These are phyloP conservation scores for Corythoichthys haematopterus DNA, from an alignment of 2,113 vertebrate species.

Conservation along the genomic window DNA sequence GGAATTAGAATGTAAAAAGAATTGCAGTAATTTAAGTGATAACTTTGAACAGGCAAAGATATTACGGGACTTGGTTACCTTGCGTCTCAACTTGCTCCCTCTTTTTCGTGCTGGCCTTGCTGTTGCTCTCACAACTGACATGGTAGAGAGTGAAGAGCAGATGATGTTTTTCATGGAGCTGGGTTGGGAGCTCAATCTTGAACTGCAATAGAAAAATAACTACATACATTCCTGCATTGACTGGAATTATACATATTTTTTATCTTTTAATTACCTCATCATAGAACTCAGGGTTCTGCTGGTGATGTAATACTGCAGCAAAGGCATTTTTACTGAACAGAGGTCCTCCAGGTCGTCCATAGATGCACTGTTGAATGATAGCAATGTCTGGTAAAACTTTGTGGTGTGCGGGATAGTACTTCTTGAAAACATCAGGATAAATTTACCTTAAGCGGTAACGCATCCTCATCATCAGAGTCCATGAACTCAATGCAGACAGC, in stretches of 20 bases:
- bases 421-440: background rate
- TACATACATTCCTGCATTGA: background rate
- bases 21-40: too few species aligned
- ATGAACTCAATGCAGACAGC: conserved; percentile 94
- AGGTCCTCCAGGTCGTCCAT: conserved; percentile 87
- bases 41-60: background rate
- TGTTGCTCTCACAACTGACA: conserved; percentile 93
- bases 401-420: background rate
- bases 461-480: conserved; percentile 94
- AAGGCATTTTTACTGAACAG: conserved; percentile 86
- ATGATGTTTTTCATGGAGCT: conserved; percentile 92
- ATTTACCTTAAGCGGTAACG: conserved; percentile 84
- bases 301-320: conserved; percentile 90
- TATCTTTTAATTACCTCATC: conserved; percentile 81
- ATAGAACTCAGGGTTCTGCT: conserved; percentile 97
- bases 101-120: conserved; percentile 96
- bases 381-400: background rate
- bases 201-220: conserved; percentile 70
- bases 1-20: conserved; percentile 3
- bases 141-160: conserved; percentile 95
- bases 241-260: background rate
- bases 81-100: conserved; percentile 87
- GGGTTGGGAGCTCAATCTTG: conserved; percentile 93
- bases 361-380: conserved; percentile 82
- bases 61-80: conserved; percentile 67